These are phyloP conservation scores for Anarrhichthys ocellatus DNA, from an alignment of 2,113 vertebrate genomes.

Conservation along the genomic window DNA sequence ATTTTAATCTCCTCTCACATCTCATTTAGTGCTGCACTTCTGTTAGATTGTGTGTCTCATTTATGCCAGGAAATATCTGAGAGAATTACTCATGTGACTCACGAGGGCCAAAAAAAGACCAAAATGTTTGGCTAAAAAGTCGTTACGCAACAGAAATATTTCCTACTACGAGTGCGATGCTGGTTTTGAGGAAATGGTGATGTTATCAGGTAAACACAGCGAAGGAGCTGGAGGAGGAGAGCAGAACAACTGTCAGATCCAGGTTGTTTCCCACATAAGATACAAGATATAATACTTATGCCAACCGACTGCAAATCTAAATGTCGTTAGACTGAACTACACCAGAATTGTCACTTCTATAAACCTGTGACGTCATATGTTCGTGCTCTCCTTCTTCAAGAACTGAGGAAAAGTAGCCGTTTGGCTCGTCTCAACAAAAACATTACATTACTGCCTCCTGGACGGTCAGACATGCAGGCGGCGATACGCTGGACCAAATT, in stretches of 20 bases:
- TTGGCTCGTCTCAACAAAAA: constrained; percentile 40
- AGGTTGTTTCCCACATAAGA: constrained; percentile 11
- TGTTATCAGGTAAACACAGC: constrained; percentile 35
- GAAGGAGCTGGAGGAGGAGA: too few relatives aligned
- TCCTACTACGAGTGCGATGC: background rate
- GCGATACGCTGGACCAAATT: constrained; percentile 58
- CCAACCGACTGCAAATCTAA: background rate
- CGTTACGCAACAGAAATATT: constrained; percentile 29
- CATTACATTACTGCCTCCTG: background rate
- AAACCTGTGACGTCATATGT: constrained; percentile 5
- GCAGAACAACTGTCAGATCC: constrained; percentile 7
- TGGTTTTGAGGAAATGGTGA: constrained; percentile 43
- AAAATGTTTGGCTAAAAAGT: constrained; percentile 1
- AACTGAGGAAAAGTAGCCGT: background rate
- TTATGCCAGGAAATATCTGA: background rate
- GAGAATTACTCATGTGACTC: background rate
- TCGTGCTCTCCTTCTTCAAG: background rate
- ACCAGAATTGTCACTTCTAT: background rate
- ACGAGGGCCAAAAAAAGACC: constrained; percentile 20
- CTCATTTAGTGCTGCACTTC: background rate
- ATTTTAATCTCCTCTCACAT: background rate
- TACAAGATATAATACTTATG: background rate
- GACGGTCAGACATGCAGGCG: constrained; percentile 47
- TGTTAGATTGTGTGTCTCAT: background rate
- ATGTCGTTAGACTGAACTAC: background rate